phyloP scores from a whole-genome alignment of 2,888 invertebrate genomes.

The Pecten maximus region DNA sequence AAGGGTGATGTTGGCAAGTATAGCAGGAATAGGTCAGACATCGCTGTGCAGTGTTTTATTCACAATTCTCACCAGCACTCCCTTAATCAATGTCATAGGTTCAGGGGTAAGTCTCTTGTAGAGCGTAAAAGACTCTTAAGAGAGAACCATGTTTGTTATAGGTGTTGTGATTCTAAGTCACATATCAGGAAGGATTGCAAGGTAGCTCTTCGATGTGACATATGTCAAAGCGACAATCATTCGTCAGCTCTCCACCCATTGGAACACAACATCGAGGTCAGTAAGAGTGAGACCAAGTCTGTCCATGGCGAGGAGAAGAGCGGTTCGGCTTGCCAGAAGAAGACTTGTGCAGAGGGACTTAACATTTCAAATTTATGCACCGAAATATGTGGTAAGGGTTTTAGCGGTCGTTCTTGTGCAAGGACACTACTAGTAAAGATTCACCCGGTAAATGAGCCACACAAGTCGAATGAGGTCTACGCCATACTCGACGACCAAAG shows the following conservation, averaged over 20 bases:
- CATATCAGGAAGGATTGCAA: background rate
- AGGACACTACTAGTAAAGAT: constrained; percentile 42
- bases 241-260: background rate
- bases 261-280: too few species aligned
- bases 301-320: background rate
- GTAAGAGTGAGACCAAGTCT: background rate
- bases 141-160: background rate
- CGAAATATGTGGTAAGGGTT: background rate
- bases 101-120: background rate
- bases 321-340: background rate
- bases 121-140: background rate
- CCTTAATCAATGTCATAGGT: background rate
- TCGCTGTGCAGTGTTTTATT: background rate
- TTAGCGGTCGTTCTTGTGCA: constrained; percentile 44
- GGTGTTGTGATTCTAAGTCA: background rate
- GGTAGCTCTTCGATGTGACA: background rate
- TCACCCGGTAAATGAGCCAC: background rate
- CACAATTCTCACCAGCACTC: background rate
- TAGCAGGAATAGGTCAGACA: too few species aligned
- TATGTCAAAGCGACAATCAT: background rate
- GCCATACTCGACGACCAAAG: constrained; percentile 48
- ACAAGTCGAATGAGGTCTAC: constrained; percentile 1
- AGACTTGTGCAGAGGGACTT: too few species aligned
- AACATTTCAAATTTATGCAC: background rate
- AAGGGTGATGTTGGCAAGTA: background rate